phyloP scores from a whole-genome alignment of 1,140 invertebrate genomes.

The Ooceraea biroi region DNA sequence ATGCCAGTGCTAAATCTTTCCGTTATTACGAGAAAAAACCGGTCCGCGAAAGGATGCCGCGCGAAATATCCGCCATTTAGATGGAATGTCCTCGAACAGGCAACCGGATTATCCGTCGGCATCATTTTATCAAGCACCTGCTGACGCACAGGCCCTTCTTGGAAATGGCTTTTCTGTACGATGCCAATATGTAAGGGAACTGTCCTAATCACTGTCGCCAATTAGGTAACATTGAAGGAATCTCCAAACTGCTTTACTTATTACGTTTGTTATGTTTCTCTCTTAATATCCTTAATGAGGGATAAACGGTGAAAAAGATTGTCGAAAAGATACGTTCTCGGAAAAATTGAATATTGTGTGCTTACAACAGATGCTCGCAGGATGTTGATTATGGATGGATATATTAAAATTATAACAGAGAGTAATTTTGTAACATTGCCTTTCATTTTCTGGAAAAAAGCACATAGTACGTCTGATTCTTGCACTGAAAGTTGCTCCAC shows the following conservation, averaged over 20 bases:
- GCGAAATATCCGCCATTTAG: slow-evolving; percentile 52
- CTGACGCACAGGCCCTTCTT: slow-evolving; percentile 32
- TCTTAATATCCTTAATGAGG: background rate
- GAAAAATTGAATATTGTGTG: background rate
- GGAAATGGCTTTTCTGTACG: slow-evolving; percentile 40
- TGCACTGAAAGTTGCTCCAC: background rate
- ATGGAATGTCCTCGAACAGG: slow-evolving; percentile 37
- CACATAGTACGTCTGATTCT: too few relatives aligned
- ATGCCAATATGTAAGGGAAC: slow-evolving; percentile 9
- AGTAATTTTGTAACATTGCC: too few relatives aligned
- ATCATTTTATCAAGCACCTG: slow-evolving; percentile 54
- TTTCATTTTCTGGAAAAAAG: too few relatives aligned
- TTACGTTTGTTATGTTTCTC: background rate
- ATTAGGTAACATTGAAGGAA: slow-evolving; percentile 34
- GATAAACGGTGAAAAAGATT: background rate
- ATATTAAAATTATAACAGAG: background rate
- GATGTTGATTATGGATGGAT: background rate
- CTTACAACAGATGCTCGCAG: background rate
- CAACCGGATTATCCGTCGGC: slow-evolving; percentile 50
- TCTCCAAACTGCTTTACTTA: slow-evolving; percentile 1
- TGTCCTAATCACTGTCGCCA: slow-evolving; percentile 30
- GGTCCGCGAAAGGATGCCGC: slow-evolving; percentile 47
- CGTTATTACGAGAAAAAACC: slow-evolving; percentile 52
- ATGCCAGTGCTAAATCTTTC: slow-evolving; percentile 50
- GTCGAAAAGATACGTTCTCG: background rate